phyloP scores from a whole-genome alignment of 2,888 invertebrate genomes.

The Drosophila setosimentum region DNA sequence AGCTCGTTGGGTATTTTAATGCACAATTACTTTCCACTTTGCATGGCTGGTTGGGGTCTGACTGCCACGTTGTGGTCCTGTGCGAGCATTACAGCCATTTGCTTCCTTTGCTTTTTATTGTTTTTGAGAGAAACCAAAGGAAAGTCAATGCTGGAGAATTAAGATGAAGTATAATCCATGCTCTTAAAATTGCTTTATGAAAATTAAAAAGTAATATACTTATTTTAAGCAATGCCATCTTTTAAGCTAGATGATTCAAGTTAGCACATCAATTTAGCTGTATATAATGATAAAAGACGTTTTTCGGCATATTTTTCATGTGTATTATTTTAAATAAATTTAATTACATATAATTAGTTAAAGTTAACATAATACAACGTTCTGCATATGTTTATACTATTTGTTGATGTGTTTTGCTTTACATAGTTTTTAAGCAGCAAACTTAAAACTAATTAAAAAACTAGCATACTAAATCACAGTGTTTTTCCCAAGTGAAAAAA shows the following conservation, averaged over 20 bases:
- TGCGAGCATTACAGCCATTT: constrained; percentile 53
- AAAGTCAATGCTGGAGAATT: constrained; percentile 70
- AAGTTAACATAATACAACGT: constrained; percentile 71
- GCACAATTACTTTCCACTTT: constrained; percentile 79
- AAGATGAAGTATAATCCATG: not conserved
- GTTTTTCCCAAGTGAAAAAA: constrained; percentile 78
- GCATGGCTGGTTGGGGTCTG: constrained; percentile 64
- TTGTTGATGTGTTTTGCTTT: constrained; percentile 34
- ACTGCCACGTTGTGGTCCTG: constrained; percentile 76
- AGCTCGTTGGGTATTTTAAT: constrained; percentile 73
- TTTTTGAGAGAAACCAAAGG: constrained; percentile 81
- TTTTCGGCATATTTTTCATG: constrained; percentile 52
- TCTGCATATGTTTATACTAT: constrained; percentile 41
- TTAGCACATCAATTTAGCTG: not conserved
- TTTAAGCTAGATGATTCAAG: not conserved
- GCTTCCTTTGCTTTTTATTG: constrained; percentile 65
- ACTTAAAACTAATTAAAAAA: constrained; percentile 82
- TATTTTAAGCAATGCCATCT: not conserved
- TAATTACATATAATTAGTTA: constrained; percentile 76
- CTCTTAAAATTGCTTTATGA: not conserved
- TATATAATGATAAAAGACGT: not conserved
- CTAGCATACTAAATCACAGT: constrained; percentile 83
- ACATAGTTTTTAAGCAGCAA: constrained; percentile 43
- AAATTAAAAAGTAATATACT: not conserved
- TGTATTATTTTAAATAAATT: constrained; percentile 74